A percentile compares a stretch with the other conserved stretches of the same genome.
These are phyloP conservation scores for Timema podura DNA, from an alignment of 2,888 invertebrate species.

Conservation along the genomic window DNA sequence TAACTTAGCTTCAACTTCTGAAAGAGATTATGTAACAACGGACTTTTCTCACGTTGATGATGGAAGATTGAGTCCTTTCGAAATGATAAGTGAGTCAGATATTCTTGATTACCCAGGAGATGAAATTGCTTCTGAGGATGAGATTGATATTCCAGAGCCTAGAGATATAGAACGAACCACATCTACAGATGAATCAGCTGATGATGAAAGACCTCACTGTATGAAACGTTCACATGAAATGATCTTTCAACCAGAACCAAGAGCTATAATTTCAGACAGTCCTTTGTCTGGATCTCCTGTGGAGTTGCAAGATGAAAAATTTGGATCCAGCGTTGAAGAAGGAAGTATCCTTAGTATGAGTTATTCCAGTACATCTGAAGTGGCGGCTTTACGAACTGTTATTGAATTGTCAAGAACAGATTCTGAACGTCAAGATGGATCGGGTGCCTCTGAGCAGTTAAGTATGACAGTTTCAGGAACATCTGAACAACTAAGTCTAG, in stretches of 20 bases:
- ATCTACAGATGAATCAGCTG: slow-evolving; percentile 33
- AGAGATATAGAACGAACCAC: slow-evolving; percentile 41
- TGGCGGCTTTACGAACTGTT: slow-evolving; percentile 45
- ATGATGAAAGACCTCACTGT: slow-evolving; percentile 50
- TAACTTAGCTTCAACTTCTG: slow-evolving; percentile 38
- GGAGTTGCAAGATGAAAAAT: slow-evolving; percentile 42
- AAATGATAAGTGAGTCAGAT: slow-evolving; percentile 32
- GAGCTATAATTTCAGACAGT: slow-evolving; percentile 46
- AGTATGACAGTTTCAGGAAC: slow-evolving; percentile 46
- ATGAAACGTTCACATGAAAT: slow-evolving; percentile 91
- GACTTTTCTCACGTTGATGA: slow-evolving; percentile 54
- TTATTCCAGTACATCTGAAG: slow-evolving; percentile 55
- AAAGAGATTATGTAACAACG: slow-evolving; percentile 47
- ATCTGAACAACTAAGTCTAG: slow-evolving; percentile 47
- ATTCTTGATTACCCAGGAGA: slow-evolving; percentile 39
- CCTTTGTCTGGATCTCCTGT: slow-evolving; percentile 45
- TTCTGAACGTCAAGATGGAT: slow-evolving; percentile 45
- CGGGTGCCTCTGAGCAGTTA: slow-evolving; percentile 38
- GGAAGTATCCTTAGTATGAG: slow-evolving; percentile 56
- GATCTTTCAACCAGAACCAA: slow-evolving; percentile 67
- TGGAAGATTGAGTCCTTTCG: slow-evolving; percentile 30
- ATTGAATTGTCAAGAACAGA: slow-evolving; percentile 47
- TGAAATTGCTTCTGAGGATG: slow-evolving; percentile 39
- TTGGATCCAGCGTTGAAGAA: slow-evolving; percentile 56
- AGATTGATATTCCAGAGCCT: slow-evolving; percentile 48